Conservation (phyloP, 2,888 invertebrate species). For the Coelogynopora nodosa region DNA sequence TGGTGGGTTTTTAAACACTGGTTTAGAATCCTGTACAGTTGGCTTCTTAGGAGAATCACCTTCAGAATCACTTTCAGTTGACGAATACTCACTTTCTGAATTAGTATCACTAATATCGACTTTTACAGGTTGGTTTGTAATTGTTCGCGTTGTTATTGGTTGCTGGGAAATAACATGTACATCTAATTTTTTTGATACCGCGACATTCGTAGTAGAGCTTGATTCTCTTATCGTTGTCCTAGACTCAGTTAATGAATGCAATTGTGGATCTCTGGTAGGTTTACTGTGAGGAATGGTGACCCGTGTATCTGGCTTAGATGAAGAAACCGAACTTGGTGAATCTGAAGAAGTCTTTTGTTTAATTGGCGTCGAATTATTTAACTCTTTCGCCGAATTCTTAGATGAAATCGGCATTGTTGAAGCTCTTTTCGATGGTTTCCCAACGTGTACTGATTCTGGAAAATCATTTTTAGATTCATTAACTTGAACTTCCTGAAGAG, state of each 20-base stretch:
- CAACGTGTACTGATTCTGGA: not conserved
- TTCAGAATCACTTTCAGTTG: not conserved
- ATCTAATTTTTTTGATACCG: too few relatives aligned
- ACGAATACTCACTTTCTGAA: conserved; percentile 5
- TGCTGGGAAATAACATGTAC: too few relatives aligned
- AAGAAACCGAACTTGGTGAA: not conserved
- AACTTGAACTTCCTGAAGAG: not conserved
- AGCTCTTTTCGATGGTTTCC: not conserved
- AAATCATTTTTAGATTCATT: not conserved
- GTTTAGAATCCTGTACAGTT: not conserved
- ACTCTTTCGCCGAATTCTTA: not conserved
- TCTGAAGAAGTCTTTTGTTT: too few relatives aligned
- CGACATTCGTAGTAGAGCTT: not conserved
- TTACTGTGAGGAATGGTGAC: not conserved
- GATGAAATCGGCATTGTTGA: conserved; percentile 2
- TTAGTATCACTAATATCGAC: conserved; percentile 3
- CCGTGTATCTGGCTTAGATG: not conserved
- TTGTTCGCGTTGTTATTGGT: too few relatives aligned
- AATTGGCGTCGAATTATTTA: not conserved
- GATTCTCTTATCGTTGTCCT: not conserved
- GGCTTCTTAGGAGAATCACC: not conserved
- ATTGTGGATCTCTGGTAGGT: not conserved
- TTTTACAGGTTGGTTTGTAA: not conserved
- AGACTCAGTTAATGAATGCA: too few relatives aligned
- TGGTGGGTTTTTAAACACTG: not conserved